phyloP scores from a whole-genome alignment of 2,797 vertebrate species.

The Thalassophryne amazonica region DNA sequence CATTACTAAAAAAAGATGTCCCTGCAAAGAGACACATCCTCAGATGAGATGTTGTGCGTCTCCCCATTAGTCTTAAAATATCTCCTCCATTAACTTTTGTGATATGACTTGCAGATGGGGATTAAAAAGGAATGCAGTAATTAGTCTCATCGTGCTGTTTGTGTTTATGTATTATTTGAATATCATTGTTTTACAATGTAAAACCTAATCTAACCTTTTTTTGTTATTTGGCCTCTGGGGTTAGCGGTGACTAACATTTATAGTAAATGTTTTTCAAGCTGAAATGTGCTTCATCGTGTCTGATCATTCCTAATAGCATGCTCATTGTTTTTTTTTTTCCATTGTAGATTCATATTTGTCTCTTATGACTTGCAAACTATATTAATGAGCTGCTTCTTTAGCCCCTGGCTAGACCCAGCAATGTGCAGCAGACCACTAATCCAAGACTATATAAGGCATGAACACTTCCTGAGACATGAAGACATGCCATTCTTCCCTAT shows the following conservation, averaged over 20 bases:
- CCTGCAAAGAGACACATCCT: not conserved
- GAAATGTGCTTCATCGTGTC: slow-evolving; percentile 43
- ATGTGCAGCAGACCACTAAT: slow-evolving; percentile 62
- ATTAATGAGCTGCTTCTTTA: slow-evolving; percentile 73
- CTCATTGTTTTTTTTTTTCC: slow-evolving; percentile 43
- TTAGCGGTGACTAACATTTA: slow-evolving; percentile 26
- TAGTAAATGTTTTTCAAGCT: slow-evolving; percentile 33
- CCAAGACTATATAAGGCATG: slow-evolving; percentile 77
- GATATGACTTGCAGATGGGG: slow-evolving; percentile 26
- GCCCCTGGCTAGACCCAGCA: slow-evolving; percentile 61
- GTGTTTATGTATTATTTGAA: slow-evolving; percentile 13
- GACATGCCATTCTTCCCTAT: slow-evolving; percentile 76
- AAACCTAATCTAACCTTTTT: slow-evolving; percentile 5
- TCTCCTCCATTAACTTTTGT: slow-evolving; percentile 43
- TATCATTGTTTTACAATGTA: no score
- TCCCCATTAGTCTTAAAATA: slow-evolving; percentile 29
- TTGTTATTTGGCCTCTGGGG: slow-evolving; percentile 10
- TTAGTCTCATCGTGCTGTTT: slow-evolving; percentile 18
- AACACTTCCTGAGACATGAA: slow-evolving; percentile 70
- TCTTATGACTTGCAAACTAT: slow-evolving; percentile 58
- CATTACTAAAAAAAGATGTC: slow-evolving; percentile 11
- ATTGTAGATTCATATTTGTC: slow-evolving; percentile 53
- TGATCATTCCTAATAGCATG: slow-evolving; percentile 60
- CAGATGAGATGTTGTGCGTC: slow-evolving; percentile 32
- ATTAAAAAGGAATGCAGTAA: not conserved